A percentile compares a stretch with the other conserved stretches of the same genome.
phyloP scores from a whole-genome alignment of 2,888 invertebrate genomes.

The Miltochrista miniata region DNA sequence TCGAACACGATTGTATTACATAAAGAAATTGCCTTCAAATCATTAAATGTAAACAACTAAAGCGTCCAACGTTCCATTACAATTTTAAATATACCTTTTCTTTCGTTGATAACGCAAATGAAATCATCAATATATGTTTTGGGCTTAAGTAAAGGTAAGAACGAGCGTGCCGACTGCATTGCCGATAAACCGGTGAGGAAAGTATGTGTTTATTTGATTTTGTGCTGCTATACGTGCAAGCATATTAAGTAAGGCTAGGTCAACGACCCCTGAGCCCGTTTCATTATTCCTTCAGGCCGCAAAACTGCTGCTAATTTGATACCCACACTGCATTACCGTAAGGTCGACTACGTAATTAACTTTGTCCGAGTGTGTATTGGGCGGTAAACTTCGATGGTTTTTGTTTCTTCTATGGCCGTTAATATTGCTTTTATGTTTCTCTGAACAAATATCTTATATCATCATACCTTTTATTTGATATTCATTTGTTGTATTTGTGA shows the following conservation, averaged over 20 bases:
- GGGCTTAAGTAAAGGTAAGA: conserved; percentile 46
- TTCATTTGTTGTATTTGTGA: conserved; percentile 26
- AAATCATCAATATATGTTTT: conserved; percentile 52
- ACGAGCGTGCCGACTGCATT: conserved; percentile 74
- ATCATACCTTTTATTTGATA: too few species aligned
- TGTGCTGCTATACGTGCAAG: conserved; percentile 57
- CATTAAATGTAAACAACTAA: conserved; percentile 29
- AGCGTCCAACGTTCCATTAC: not conserved
- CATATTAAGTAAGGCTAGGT: conserved; percentile 66
- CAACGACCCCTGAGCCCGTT: conserved; percentile 53
- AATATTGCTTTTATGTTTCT: conserved; percentile 11
- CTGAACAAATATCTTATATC: too few species aligned
- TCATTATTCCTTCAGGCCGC: conserved; percentile 49
- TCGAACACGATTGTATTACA: conserved; percentile 7
- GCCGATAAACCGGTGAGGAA: conserved; percentile 77
- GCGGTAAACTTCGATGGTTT: conserved; percentile 31
- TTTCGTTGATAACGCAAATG: conserved; percentile 43
- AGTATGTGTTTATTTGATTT: conserved; percentile 80
- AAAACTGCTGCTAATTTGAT: conserved; percentile 47
- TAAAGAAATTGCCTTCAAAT: conserved; percentile 21
- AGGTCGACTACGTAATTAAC: conserved; percentile 36
- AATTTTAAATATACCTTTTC: conserved; percentile 8
- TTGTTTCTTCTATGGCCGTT: conserved; percentile 21
- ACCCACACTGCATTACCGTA: conserved; percentile 32
- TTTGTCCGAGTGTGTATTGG: conserved; percentile 32